Conservation (phyloP, 2,113 vertebrate genomes). For the Trochalopteron elliotii region DNA sequence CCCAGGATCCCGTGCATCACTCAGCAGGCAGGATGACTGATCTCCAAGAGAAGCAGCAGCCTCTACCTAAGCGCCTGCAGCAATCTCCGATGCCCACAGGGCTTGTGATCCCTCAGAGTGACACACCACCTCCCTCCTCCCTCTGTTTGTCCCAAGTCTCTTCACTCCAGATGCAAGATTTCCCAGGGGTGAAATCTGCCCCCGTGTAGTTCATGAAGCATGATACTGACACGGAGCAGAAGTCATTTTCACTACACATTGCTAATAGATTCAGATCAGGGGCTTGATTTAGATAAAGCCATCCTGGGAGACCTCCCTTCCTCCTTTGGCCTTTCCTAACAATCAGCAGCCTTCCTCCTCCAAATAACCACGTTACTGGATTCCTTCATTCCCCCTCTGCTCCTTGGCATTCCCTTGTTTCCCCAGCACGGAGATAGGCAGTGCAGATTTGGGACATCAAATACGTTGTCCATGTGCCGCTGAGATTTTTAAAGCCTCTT, state of each 20-base stretch:
- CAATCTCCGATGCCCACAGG: rapidly evolving
- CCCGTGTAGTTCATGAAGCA: background rate
- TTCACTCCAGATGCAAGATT: rapidly evolving
- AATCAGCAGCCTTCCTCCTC: background rate
- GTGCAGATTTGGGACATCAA: background rate
- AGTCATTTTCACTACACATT: background rate
- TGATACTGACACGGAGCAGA: background rate
- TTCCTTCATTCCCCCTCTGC: background rate
- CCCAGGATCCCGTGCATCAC: background rate
- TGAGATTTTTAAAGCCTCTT: constrained; percentile 3
- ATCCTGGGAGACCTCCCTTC: background rate
- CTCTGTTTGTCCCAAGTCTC: background rate
- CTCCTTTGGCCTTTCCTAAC: background rate
- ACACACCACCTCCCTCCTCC: background rate
- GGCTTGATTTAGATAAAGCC: background rate
- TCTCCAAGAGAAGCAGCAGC: background rate
- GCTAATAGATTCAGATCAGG: background rate
- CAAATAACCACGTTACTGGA: background rate
- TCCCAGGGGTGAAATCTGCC: rapidly evolving
- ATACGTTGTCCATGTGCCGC: background rate
- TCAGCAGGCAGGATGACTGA: background rate
- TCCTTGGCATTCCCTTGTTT: background rate
- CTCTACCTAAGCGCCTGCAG: rapidly evolving
- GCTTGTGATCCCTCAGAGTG: background rate
- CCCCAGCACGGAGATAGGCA: background rate